phyloP scores from a whole-genome alignment of 2,888 invertebrate species.

The Rhagonycha lutea region DNA sequence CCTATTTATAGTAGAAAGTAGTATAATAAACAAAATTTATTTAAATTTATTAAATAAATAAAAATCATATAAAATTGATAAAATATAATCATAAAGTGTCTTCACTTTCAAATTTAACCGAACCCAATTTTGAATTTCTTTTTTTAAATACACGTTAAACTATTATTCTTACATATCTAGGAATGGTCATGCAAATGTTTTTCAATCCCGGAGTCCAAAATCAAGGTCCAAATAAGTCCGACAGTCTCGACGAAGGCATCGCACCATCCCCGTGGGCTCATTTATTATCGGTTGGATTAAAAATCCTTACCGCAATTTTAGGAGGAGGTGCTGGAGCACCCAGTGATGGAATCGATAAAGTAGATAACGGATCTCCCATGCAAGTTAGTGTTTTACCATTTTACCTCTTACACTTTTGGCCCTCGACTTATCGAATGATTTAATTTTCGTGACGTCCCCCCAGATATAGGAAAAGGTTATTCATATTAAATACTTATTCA shows the following conservation, averaged over 20 bases:
- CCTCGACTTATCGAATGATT: neutral
- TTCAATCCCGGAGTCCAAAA: slow-evolving; percentile 68
- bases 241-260: slow-evolving; percentile 69
- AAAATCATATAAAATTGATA: neutral
- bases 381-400: slow-evolving; percentile 65
- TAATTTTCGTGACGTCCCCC: neutral
- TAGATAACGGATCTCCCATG: slow-evolving; percentile 87
- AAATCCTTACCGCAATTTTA: slow-evolving; percentile 81
- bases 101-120: neutral
- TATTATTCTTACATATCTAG: slow-evolving; percentile 42
- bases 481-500: slow-evolving; percentile 1
- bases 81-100: neutral
- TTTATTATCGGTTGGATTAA: slow-evolving; percentile 81
- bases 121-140: neutral
- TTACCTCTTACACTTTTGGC: neutral
- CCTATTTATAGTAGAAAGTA: neutral
- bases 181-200: slow-evolving; percentile 86
- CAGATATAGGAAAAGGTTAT: neutral
- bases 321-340: slow-evolving; percentile 74
- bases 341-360: slow-evolving; percentile 85
- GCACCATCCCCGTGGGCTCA: slow-evolving; percentile 87
- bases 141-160: neutral
- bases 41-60: neutral
- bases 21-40: neutral
- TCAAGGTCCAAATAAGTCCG: slow-evolving; percentile 81